Conservation (phyloP, 2,888 invertebrate genomes). For the Theodoxus fluviatilis region DNA sequence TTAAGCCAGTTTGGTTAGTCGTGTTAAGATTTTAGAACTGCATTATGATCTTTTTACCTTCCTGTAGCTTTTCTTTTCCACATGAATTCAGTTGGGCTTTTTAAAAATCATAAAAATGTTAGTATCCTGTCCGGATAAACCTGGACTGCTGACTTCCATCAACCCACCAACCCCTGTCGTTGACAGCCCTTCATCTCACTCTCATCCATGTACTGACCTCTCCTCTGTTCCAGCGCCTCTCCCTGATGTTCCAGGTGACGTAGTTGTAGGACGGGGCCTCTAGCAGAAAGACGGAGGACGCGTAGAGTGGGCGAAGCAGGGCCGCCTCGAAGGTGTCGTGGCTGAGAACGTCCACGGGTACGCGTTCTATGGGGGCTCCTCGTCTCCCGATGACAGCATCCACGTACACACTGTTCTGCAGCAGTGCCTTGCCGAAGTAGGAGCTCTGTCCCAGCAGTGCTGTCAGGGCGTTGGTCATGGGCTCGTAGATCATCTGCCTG, state of each 20-base stretch:
- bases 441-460: slow-evolving; percentile 50
- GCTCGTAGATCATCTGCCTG: slow-evolving; percentile 51
- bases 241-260: slow-evolving; percentile 55
- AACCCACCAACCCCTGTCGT: too few relatives aligned
- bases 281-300: slow-evolving; percentile 44
- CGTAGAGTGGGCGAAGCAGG: slow-evolving; percentile 48
- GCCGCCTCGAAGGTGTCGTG: slow-evolving; percentile 59
- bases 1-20: too few relatives aligned
- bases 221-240: slow-evolving; percentile 55
- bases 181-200: too few relatives aligned
- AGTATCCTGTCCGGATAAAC: too few relatives aligned
- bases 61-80: too few relatives aligned
- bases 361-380: slow-evolving; percentile 49
- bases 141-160: too few relatives aligned
- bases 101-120: too few relatives aligned
- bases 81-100: too few relatives aligned
- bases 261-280: slow-evolving; percentile 56
- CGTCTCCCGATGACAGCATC: slow-evolving; percentile 51
- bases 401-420: slow-evolving; percentile 53
- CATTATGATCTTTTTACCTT: too few relatives aligned
- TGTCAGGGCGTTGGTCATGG: slow-evolving; percentile 52
- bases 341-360: slow-evolving; percentile 56
- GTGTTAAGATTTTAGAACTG: too few relatives aligned
- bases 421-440: slow-evolving; percentile 55
- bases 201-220: too few relatives aligned